Evolutionary conservation across 2,888 invertebrate genomes (phyloP), one percentile per base, ranked within the genome.

Genomic region (Stenurella melanura): DNA sequence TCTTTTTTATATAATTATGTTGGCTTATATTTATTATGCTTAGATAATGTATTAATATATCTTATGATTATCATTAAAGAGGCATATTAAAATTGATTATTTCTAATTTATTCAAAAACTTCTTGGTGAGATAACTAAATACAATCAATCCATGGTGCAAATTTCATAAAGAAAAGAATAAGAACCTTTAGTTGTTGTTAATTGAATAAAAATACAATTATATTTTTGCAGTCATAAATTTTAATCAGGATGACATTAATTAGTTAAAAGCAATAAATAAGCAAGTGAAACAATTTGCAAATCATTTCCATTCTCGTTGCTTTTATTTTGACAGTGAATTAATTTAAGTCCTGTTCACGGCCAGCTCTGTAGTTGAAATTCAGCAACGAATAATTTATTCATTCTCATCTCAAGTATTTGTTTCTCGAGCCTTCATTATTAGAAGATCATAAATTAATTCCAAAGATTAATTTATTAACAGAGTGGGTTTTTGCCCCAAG

Each of bases 401-500:
- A 85, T 83, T 83, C 78, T 81, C 83, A 81, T 81, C 83, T 81
- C 78, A 82, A 82, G 83, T 87, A 86, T 87, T 87, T 86, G 86
- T 86, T 86, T 86, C 86, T 85, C 82, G 80, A 79, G 79, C 83
- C 83, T 85, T 86, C 84, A 84, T 86, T 87, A 87, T 86, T 87
- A 86, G 85, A 85, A 85, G 86, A 86, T 86, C 85, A 85, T 87
- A 87, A 87, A 86, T 87, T 87, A 87, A 86, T 86, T 85, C 84
- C 77, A 77, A 83, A 80, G 83, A 87, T 86, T 86, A 87, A 86
- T 87, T 86, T 86, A 86, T 85, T 85, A 85, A 84, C 77, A 69
- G 75, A 77, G 78, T 80, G 77, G 80, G 80, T 61, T 71, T 67
- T 38, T 38, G 69, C 78, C 78, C 50, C 38, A 60, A 61, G 72